Evolutionary conservation across 2,113 vertebrate species (phyloP).

Genomic region (Daboia siamensis): DNA sequence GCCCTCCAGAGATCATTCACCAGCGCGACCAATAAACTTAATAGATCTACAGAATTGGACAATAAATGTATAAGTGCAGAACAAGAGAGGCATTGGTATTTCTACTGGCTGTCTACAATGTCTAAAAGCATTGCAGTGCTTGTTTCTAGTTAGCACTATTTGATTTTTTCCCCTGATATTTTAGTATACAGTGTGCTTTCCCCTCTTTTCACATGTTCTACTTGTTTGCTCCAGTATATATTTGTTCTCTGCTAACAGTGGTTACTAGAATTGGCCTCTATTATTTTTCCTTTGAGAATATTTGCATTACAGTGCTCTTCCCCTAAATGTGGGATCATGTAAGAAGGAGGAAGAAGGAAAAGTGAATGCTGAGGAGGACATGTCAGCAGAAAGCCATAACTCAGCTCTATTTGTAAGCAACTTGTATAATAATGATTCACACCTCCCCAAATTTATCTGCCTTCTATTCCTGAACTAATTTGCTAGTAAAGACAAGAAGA

Average conservation of each 20-base stretch:
- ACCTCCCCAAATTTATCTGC: background rate
- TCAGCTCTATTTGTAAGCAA: background rate
- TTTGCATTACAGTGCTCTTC: background rate
- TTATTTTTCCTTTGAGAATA: slow-evolving; percentile 9
- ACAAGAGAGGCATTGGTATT: background rate
- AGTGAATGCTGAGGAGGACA: background rate
- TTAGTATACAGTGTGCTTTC: background rate
- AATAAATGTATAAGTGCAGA: background rate
- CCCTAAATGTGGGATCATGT: background rate
- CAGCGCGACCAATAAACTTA: too few relatives aligned
- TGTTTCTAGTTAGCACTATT: background rate
- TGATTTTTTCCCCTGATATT: background rate
- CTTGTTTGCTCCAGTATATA: background rate
- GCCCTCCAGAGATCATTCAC: too few relatives aligned
- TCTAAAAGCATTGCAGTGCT: background rate
- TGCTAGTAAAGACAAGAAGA: background rate
- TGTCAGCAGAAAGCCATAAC: background rate
- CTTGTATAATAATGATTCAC: background rate
- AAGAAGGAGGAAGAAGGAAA: background rate
- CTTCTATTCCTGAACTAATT: background rate
- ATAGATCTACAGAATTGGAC: background rate
- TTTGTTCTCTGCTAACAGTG: background rate
- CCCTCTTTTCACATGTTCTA: background rate
- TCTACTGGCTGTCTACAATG: background rate
- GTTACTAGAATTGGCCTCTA: background rate